These are phyloP conservation scores for Orussus abietinus DNA, from an alignment of 1,140 invertebrate genomes.

Conservation along the genomic window DNA sequence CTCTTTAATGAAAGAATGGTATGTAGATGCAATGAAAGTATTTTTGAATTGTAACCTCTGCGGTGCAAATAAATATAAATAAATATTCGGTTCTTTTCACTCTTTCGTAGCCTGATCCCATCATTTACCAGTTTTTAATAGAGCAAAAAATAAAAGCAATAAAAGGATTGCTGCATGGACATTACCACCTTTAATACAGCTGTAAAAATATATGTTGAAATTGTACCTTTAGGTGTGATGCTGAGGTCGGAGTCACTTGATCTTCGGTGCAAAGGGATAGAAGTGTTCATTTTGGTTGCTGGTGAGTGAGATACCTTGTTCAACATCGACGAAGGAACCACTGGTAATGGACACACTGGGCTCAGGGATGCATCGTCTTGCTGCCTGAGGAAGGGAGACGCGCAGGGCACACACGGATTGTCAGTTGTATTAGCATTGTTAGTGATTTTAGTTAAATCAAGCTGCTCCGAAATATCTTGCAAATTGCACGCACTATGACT, in stretches of 20 bases:
- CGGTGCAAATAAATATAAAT: too few relatives aligned
- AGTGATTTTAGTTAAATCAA: conserved; percentile 32
- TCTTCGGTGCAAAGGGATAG: conserved; percentile 62
- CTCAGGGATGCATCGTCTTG: conserved; percentile 33
- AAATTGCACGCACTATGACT: conserved; percentile 30
- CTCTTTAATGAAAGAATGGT: too few relatives aligned
- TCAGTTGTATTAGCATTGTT: conserved; percentile 49
- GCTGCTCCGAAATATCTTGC: conserved; percentile 13
- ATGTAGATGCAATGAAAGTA: too few relatives aligned
- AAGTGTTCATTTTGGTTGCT: conserved; percentile 52
- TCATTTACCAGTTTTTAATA: too few relatives aligned
- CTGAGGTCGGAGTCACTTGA: conserved; percentile 92
- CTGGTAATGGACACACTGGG: conserved; percentile 26
- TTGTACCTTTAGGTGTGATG: conserved; percentile 90
- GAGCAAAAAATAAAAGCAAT: too few relatives aligned
- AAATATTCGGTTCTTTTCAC: too few relatives aligned
- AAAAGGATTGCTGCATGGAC: too few relatives aligned
- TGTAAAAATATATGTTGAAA: too few relatives aligned
- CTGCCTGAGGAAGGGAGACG: conserved; percentile 43
- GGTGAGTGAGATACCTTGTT: conserved; percentile 52
- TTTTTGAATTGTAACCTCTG: too few relatives aligned
- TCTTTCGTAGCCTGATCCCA: too few relatives aligned
- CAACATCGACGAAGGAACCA: conserved; percentile 21
- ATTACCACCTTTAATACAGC: too few relatives aligned
- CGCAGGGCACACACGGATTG: conserved; percentile 49